A percentile compares a stretch with the other conserved stretches of the same genome.
phyloP scores from a whole-genome alignment of 1,140 invertebrate genomes.

The Drosophila setifemur region DNA sequence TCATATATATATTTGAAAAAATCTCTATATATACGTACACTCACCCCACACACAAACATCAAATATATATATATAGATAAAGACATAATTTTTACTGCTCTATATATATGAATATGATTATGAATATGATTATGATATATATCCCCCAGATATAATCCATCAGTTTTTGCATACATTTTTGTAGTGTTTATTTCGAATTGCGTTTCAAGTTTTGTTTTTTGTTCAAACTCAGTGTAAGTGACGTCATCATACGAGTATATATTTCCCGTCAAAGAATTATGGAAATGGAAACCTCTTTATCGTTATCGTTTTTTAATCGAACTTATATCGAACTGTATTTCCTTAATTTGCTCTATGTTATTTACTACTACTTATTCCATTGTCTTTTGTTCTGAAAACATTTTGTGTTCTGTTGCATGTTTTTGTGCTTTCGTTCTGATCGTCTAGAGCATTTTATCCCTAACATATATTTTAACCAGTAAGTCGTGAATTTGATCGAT shows the following conservation, averaged over 20 bases:
- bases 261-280: background rate
- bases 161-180: conserved; percentile 72
- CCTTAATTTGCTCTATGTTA: conserved; percentile 13
- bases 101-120: conserved; percentile 49
- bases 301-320: conserved; percentile 6
- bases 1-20: conserved; percentile 39
- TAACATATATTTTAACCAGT: conserved; percentile 8
- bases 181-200: conserved; percentile 70
- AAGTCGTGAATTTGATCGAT: conserved; percentile 5
- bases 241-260: no score
- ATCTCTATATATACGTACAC: conserved; percentile 42
- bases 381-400: conserved; percentile 9
- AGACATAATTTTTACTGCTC: conserved; percentile 62
- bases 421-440: conserved; percentile 31
- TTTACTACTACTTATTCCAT: conserved; percentile 6
- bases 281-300: conserved; percentile 4
- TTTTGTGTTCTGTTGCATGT: conserved; percentile 63
- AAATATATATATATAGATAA: conserved; percentile 39
- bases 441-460: conserved; percentile 25
- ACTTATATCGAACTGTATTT: conserved; percentile 1
- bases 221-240: conserved; percentile 47
- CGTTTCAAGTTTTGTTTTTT: conserved; percentile 33
- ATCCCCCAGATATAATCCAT: conserved; percentile 45
- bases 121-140: conserved; percentile 43
- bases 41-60: conserved; percentile 31